These are phyloP conservation scores for Terebella lapidaria DNA, from an alignment of 2,888 invertebrate species.

Conservation along the genomic window DNA sequence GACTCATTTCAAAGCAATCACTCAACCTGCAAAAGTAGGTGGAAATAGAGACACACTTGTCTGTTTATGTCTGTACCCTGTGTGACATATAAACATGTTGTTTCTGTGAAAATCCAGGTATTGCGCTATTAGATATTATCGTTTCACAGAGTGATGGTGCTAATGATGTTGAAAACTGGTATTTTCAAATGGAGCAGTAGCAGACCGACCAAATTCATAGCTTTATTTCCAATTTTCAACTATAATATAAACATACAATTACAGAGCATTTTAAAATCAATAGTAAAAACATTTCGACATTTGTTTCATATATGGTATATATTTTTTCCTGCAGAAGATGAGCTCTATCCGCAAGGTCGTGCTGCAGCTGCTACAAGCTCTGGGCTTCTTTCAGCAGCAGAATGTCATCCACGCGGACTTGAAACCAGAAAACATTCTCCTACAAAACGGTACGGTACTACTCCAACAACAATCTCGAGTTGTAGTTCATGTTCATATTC, in stretches of 20 bases:
- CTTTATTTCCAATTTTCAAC: too few relatives aligned
- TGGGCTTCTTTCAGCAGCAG: conserved; percentile 42
- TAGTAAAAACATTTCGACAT: too few relatives aligned
- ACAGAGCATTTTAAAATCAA: too few relatives aligned
- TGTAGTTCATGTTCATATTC: neutral
- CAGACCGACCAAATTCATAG: too few relatives aligned
- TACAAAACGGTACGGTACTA: conserved; percentile 30
- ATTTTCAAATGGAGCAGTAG: too few relatives aligned
- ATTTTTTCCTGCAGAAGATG: conserved; percentile 15
- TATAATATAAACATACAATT: too few relatives aligned
- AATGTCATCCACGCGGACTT: conserved; percentile 47
- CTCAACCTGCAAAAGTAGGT: neutral
- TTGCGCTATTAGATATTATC: too few relatives aligned
- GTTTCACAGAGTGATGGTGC: too few relatives aligned
- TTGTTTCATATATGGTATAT: neutral
- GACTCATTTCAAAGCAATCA: conserved; percentile 17
- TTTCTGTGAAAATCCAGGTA: neutral
- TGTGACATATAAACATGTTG: neutral
- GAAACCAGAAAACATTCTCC: conserved; percentile 46
- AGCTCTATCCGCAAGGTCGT: conserved; percentile 32
- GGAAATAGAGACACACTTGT: too few relatives aligned
- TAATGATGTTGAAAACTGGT: too few relatives aligned
- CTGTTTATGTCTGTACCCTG: too few relatives aligned
- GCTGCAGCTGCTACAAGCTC: conserved; percentile 31
- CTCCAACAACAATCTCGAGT: neutral